Conservation (phyloP, 1,140 invertebrate genomes). For the Schlechtendalia chinensis region DNA sequence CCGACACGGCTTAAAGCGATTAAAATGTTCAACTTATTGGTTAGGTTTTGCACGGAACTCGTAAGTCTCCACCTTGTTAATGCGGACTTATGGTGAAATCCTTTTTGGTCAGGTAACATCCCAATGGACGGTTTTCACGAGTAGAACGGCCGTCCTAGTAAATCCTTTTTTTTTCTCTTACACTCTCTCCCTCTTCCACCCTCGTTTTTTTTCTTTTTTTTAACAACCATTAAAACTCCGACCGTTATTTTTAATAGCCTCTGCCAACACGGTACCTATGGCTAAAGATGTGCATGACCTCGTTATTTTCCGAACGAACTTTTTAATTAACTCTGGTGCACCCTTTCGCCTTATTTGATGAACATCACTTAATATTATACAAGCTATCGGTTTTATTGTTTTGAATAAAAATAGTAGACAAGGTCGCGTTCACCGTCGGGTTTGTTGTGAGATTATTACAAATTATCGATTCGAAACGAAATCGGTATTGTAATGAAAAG, state of each 20-base stretch:
- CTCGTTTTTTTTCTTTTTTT: slow-evolving; percentile 14
- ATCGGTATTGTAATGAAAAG: neutral
- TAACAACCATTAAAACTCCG: slow-evolving; percentile 44
- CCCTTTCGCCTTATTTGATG: neutral
- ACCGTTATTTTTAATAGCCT: slow-evolving; percentile 47
- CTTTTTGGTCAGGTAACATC: slow-evolving; percentile 42
- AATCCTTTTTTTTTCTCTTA: neutral
- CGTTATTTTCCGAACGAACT: slow-evolving; percentile 36
- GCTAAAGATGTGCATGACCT: slow-evolving; percentile 2
- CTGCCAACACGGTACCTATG: neutral
- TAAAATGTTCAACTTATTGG: slow-evolving; percentile 46
- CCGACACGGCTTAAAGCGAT: slow-evolving; percentile 38
- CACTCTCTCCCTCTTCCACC: neutral
- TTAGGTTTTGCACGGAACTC: slow-evolving; percentile 27
- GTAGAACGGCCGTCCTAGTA: slow-evolving; percentile 14
- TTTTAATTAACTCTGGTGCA: slow-evolving; percentile 37
- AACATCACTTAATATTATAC: slow-evolving; percentile 5
- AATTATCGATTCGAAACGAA: neutral
- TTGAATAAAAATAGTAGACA: neutral
- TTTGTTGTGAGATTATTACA: neutral
- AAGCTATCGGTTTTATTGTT: slow-evolving; percentile 10
- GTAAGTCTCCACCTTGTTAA: slow-evolving; percentile 32
- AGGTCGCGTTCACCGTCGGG: neutral
- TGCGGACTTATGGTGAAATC: slow-evolving; percentile 38
- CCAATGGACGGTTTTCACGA: slow-evolving; percentile 27